Conservation (phyloP, 2,888 invertebrate species). For the Thereva unica region DNA sequence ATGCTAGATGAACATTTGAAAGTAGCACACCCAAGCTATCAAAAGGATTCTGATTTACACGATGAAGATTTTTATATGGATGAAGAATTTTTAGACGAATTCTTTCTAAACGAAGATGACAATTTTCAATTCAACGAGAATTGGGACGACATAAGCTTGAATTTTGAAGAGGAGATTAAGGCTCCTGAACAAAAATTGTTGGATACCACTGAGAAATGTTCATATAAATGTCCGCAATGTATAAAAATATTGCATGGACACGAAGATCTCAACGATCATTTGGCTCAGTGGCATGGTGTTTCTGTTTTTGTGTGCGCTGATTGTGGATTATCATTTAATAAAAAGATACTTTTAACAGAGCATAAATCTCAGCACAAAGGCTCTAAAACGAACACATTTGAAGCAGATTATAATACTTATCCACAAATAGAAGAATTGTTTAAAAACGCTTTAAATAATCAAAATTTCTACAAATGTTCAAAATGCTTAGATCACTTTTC, state of each 20-base stretch:
- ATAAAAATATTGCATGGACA: constrained; percentile 40
- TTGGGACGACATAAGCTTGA: constrained; percentile 46
- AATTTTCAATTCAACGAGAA: constrained; percentile 47
- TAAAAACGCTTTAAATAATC: not conserved
- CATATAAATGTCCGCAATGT: constrained; percentile 47
- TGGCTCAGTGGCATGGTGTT: constrained; percentile 44
- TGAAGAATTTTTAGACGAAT: constrained; percentile 47
- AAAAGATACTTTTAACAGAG: constrained; percentile 33
- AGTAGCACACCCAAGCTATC: not conserved
- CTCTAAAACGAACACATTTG: not conserved
- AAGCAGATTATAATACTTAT: not conserved
- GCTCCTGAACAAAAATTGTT: not conserved
- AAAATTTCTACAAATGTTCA: not conserved
- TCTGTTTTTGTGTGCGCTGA: constrained; percentile 40
- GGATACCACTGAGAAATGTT: not conserved
- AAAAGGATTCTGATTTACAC: not conserved
- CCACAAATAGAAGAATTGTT: not conserved
- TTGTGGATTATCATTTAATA: constrained; percentile 43
- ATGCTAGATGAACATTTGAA: constrained; percentile 18
- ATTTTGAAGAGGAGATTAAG: constrained; percentile 45
- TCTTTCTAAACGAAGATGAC: constrained; percentile 44
- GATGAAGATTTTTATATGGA: constrained; percentile 43
- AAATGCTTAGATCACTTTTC: not conserved
- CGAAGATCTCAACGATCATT: constrained; percentile 43
- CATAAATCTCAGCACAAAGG: constrained; percentile 38